Percentiles rank a stretch among this genome's conserved stretches.
Evolutionary conservation across 2,888 invertebrate species (phyloP).

Genomic region (Protodeltote pygarga): DNA sequence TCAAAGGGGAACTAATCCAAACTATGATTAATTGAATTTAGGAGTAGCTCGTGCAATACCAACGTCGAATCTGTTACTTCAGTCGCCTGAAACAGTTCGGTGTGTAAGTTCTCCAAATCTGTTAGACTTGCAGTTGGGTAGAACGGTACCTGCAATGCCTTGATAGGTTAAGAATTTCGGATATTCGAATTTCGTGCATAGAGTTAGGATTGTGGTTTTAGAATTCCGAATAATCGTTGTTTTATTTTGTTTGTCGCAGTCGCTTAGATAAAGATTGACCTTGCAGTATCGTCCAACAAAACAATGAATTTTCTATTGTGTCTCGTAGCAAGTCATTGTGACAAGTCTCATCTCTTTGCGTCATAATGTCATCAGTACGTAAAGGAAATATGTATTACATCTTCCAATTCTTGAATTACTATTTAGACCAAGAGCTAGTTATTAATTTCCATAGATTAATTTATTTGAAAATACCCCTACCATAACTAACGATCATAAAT

Average conservation of each 20-base stretch:
- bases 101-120: slow-evolving; percentile 62
- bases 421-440: not conserved
- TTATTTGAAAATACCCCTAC: not conserved
- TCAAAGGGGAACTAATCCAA: slow-evolving; percentile 82
- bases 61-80: slow-evolving; percentile 76
- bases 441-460: slow-evolving; percentile 16
- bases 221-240: not conserved
- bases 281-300: no score
- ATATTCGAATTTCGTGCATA: not conserved
- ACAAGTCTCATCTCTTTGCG: no score
- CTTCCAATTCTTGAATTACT: not conserved
- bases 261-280: not conserved
- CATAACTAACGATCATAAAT: slow-evolving; percentile 14
- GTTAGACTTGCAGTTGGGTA: slow-evolving; percentile 62
- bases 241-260: not conserved
- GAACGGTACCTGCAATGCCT: slow-evolving; percentile 47
- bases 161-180: slow-evolving; percentile 60
- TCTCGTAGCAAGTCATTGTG: no score
- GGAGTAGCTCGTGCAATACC: slow-evolving; percentile 66
- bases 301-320: no score
- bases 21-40: slow-evolving; percentile 85
- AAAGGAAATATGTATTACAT: not conserved
- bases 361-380: not conserved
- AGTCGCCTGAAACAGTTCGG: slow-evolving; percentile 57
- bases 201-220: slow-evolving; percentile 14